Evolutionary conservation across 2,113 vertebrate genomes (phyloP), one percentile per base, ranked within the genome.

Genomic region (Narcine bancroftii): DNA sequence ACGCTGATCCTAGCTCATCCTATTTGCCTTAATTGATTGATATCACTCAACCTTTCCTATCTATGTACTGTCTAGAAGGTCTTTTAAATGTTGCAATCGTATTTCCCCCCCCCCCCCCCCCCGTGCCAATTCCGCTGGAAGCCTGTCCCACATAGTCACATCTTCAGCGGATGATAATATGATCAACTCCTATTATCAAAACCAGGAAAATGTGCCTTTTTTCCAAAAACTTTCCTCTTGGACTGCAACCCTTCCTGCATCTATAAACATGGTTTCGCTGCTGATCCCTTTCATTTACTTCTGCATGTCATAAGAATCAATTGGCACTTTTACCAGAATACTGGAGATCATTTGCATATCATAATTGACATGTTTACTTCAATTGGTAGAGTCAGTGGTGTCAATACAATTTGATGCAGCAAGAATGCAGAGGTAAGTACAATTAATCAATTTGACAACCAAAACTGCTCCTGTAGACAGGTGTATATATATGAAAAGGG

Each of bases 371-470:
- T 91, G 63, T 69, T 66, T 91, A 69, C 42, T 69, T 65, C 89
- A 91, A 66, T 69, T 71, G 89, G 2, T 69, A 24, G 89, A 91
- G 63, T 69, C 65, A 91, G 63, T 69, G 45, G 42, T 42, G 65
- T 91, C 89, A 91, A 91, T 69, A 42, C 26, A 91, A 91, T 91
- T 91, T 91, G 89, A 45, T 91, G 89, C 65, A 69, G 65, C 11
- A 91, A 91, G 26, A 91, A 91, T 45, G 65, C 39, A 91, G 39
- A 91, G 89, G 71, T 66, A 91, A n/a, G 42, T 39, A 91, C 42
- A 91, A 91, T 91, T 69, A 91, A 91, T 91, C 47, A 91, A 47
- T 29, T 42, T 91, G 89, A 91, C 89, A 91, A 91, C 63, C 81
- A 91, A 91, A 91, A 33, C 89, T 91, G 65, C 65, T 71, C 89